Percentiles rank a stretch among this genome's conserved stretches.
Evolutionary conservation across 2,113 vertebrate species (phyloP).

Genomic region (human): GRCh38 chr3:110724001-110724500

Average conservation of each 20-base stretch:
- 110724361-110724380: neutral
- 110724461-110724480: neutral
- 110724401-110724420: neutral
- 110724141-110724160: neutral
- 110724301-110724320: neutral
- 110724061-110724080: constrained; percentile 37
- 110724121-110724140: constrained; percentile 35
- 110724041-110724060: neutral
- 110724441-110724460: neutral
- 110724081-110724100: neutral
- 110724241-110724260: neutral
- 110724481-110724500: neutral
- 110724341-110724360: neutral
- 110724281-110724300: neutral
- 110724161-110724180: neutral
- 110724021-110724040: neutral
- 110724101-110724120: neutral
- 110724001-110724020: neutral
- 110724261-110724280: neutral
- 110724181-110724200: neutral
- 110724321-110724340: constrained; percentile 8
- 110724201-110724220: constrained; percentile 27
- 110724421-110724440: neutral
- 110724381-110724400: neutral
- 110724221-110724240: constrained; percentile 12